Conservation (phyloP, 2,888 invertebrate genomes). For the Eumacrocentrus americanus region DNA sequence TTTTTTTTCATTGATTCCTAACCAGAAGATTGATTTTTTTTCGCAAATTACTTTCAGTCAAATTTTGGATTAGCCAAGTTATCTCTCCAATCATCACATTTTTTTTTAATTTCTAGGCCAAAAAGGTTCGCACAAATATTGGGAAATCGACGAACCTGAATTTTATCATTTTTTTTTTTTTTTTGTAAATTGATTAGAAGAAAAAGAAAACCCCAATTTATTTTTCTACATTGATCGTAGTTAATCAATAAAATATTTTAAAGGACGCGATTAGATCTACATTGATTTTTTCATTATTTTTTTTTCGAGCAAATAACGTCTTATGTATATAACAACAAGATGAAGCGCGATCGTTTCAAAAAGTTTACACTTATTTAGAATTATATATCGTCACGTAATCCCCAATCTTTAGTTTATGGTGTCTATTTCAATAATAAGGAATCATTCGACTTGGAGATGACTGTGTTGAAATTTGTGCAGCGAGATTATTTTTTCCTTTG, state of each 20-base stretch:
- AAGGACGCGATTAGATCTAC: conserved; percentile 4
- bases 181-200: too few species aligned
- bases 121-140: background rate
- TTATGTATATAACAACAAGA: conserved; percentile 63
- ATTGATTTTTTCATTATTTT: conserved; percentile 4
- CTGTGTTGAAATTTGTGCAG: too few species aligned
- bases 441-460: too few species aligned
- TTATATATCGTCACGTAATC: conserved; percentile 43
- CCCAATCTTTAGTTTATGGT: background rate
- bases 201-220: too few species aligned
- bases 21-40: background rate
- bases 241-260: too few species aligned
- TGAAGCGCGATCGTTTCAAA: conserved; percentile 58
- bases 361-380: conserved; percentile 60
- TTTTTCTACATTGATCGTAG: too few species aligned
- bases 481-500: too few species aligned
- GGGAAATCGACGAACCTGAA: background rate
- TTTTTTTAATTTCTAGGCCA: conserved; percentile 10
- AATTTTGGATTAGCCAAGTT: conserved; percentile 13
- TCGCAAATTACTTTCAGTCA: conserved; percentile 18
- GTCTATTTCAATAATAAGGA: background rate
- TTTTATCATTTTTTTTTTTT: background rate
- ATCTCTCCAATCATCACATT: background rate
- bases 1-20: background rate
- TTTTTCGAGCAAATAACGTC: conserved; percentile 53